These are phyloP conservation scores for Thalpophila matura DNA, from an alignment of 2,888 invertebrate species.

Conservation along the genomic window DNA sequence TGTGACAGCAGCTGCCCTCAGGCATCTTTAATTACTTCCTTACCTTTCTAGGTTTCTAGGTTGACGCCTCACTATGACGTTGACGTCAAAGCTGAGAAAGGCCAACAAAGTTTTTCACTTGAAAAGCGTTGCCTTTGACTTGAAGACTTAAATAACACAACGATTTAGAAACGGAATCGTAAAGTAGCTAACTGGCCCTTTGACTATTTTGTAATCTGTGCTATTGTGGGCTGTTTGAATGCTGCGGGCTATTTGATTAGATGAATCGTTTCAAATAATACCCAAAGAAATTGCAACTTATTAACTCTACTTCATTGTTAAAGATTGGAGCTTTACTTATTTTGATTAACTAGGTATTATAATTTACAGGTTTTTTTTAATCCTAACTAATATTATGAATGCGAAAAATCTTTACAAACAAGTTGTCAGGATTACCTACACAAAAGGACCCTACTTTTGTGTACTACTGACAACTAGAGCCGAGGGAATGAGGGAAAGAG, in stretches of 20 bases:
- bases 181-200: slow-evolving; percentile 40
- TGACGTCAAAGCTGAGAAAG: slow-evolving; percentile 59
- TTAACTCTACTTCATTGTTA: background rate
- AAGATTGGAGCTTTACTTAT: background rate
- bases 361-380: too few relatives aligned
- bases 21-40: slow-evolving; percentile 63
- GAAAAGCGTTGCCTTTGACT: slow-evolving; percentile 53
- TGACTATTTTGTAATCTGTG: too few relatives aligned
- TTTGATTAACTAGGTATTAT: background rate
- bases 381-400: too few relatives aligned
- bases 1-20: slow-evolving; percentile 34
- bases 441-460: too few relatives aligned
- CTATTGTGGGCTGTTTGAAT: too few relatives aligned
- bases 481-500: too few relatives aligned
- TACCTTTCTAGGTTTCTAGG: slow-evolving; percentile 65
- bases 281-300: slow-evolving; percentile 12
- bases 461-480: too few relatives aligned
- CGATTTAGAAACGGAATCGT: slow-evolving; percentile 57
- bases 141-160: slow-evolving; percentile 47
- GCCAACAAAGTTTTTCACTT: slow-evolving; percentile 57
- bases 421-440: too few relatives aligned
- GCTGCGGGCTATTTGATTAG: slow-evolving; percentile 1
- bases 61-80: slow-evolving; percentile 49
- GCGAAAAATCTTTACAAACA: too few relatives aligned
- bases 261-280: slow-evolving; percentile 21